Base-by-base conservation (phyloP, 2,888 invertebrate species). In the Heliconius erato region DNA sequence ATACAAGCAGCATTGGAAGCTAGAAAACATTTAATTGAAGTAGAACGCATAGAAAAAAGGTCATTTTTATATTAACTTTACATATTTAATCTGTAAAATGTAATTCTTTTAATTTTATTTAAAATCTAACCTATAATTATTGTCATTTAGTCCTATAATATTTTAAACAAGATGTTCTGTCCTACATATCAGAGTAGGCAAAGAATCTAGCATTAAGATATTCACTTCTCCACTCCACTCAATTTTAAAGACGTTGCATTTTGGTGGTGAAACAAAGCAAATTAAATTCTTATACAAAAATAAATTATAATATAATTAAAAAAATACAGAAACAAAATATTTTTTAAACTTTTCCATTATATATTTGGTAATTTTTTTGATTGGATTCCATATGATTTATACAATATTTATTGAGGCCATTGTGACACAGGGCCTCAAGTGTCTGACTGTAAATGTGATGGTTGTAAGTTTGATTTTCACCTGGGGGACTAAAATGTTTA, bases 1-100 rank as follows among this genome's bases (percentile, higher is more conserved):
- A 93, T 97, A 81, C 96, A 97, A 87, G 94, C 96, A 67, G 95
- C 96, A 16, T 88, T 97, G 67, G 96, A 96, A 83, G 94, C 95
- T 14, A 93, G 96, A 59, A 96, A 96, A 87, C 92, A 94, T 67
- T 88, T 97, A 35, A 89, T 97, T 74, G 95, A 94, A 87, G 94
- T 96, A 3, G 96, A 97, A 87, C 95, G 97, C 86, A 96, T 97
- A 83, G 97, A 97, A 85, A 96, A 97, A 89, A 88, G 91, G 96
- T 96, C 91, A 87, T 12, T 16, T 49, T 28, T 16, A 67, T 67
- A 65, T 59, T 11, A 49, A 67, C 2, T n/a, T 69, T 14, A n/a
- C 3, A n/a, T n/a, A 11, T 54, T 69, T 68, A 68, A 28, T 16
- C 28, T 74, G 6, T 54, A 54, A 54, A 23, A 19, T n/a, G 19